Base-by-base conservation (phyloP, 2,888 invertebrate species). In the Caenorhabditis panamensis region DNA sequence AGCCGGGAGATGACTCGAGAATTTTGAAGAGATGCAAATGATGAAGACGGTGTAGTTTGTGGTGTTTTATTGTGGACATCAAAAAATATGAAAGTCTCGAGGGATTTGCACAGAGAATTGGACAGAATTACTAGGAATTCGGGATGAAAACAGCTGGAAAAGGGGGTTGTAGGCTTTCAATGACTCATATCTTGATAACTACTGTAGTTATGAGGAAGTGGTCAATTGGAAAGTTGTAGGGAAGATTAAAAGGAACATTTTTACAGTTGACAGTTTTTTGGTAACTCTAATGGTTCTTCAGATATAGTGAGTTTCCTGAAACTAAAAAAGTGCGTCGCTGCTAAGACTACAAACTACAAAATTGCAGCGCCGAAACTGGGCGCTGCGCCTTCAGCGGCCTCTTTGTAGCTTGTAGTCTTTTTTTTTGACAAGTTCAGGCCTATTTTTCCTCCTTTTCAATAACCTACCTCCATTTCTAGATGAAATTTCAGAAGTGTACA, bases 1-100 rank as follows among this genome's bases (percentile, higher is more conserved):
- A 11, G n/a, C 13, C 41, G 16, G 9, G 18, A 18, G 47, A 20
- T 18, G 47, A 47, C 4, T 3, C 47, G 47, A 47, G 54, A 31
- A 56, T 56, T 56, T 31, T 56, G 56, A 56, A 56, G 56, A 31
- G 56, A 56, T 56, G 56, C 56, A 56, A 56, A 56, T 56, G 56
- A 56, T 31, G 36, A 9, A 9, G 54, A 4, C 9, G 56, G 18
- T 56, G 31, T 56, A 56, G 56, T 56, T 56, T 56, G 56, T 26
- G 18, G 47, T 28, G 16, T 49, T 5, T 20, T 20, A 20, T 49
- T 20, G 5, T 5, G 54, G 41, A 41, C 13, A 41, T 41, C 41
- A 41, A 13, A 41, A 41, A 41, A 41, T 11, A 41, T 31, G 31
- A 9, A 31, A 41, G 41, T 41, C 41, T 41, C 41, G 41, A 13